These are phyloP conservation scores for Lytechinus variegatus DNA, from an alignment of 35 echinoderm and acorn worm genomes.

Conservation along the genomic window DNA sequence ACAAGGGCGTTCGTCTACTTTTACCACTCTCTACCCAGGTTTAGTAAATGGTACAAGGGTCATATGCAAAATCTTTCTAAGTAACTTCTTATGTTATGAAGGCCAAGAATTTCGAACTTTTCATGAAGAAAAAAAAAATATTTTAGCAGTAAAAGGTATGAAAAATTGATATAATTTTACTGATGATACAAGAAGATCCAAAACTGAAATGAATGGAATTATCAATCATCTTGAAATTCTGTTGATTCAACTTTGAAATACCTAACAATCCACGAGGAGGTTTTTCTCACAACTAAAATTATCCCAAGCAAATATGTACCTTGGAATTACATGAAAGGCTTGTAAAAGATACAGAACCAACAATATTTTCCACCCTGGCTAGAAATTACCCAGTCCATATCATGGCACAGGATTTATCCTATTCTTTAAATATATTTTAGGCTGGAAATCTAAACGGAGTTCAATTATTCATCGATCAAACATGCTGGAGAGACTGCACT, in stretches of 20 bases:
- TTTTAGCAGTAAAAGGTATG: no score
- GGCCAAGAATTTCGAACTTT: no score
- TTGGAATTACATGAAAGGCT: not conserved
- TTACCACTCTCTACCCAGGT: no score
- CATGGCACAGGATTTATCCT: not conserved
- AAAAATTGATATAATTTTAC: no score
- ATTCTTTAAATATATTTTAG: not conserved
- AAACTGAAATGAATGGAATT: no score
- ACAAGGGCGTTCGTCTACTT: no score
- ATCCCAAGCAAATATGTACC: not conserved
- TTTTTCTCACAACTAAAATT: not conserved
- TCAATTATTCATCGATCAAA: not conserved
- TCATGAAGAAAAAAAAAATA: no score
- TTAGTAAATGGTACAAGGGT: no score
- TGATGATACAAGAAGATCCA: no score
- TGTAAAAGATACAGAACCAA: constrained; percentile 3
- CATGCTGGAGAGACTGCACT: not conserved
- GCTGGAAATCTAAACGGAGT: not conserved
- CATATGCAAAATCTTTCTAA: no score
- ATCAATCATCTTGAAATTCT: not conserved
- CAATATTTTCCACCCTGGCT: not conserved
- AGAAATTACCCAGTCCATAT: not conserved
- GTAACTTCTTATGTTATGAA: no score
- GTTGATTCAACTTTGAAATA: not conserved
- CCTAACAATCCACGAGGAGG: not conserved